These are phyloP conservation scores for Chloroceryle aenea DNA, from an alignment of 2,113 vertebrate species.

Conservation along the genomic window DNA sequence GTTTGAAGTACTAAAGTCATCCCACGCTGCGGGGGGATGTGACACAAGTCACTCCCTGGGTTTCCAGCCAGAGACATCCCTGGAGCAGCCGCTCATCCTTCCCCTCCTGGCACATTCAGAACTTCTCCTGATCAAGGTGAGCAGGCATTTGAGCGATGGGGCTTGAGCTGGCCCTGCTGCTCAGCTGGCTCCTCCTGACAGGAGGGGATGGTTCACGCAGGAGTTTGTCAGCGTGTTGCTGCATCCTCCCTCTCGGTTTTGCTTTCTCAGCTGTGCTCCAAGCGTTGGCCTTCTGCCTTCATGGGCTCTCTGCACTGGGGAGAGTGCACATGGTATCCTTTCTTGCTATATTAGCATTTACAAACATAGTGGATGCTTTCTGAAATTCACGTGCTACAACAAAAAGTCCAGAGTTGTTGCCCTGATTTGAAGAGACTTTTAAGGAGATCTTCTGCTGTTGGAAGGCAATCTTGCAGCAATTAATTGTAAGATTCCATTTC, in stretches of 20 bases:
- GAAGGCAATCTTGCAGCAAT: not conserved
- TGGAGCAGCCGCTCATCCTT: not conserved
- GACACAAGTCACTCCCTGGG: not conserved
- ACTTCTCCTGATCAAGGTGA: not conserved
- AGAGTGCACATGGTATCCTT: not conserved
- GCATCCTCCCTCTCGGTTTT: not conserved
- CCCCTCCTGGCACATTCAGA: not conserved
- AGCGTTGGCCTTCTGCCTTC: not conserved
- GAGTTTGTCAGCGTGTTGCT: not conserved
- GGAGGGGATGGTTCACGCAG: not conserved
- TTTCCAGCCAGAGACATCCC: not conserved
- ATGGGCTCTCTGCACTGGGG: not conserved
- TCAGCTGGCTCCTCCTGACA: not conserved
- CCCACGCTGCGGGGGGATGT: rapidly evolving
- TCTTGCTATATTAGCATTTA: not conserved
- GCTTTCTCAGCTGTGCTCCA: not conserved
- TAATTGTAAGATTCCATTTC: conserved; percentile 5
- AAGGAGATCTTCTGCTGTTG: not conserved
- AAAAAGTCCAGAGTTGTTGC: not conserved
- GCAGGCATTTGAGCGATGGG: rapidly evolving
- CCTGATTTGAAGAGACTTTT: not conserved
- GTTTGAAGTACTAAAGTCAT: not conserved
- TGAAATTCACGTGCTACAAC: not conserved
- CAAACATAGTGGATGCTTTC: not conserved
- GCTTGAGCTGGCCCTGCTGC: not conserved